These are phyloP conservation scores for Stegostoma tigrinum DNA, from an alignment of 2,113 vertebrate species.

Conservation along the genomic window DNA sequence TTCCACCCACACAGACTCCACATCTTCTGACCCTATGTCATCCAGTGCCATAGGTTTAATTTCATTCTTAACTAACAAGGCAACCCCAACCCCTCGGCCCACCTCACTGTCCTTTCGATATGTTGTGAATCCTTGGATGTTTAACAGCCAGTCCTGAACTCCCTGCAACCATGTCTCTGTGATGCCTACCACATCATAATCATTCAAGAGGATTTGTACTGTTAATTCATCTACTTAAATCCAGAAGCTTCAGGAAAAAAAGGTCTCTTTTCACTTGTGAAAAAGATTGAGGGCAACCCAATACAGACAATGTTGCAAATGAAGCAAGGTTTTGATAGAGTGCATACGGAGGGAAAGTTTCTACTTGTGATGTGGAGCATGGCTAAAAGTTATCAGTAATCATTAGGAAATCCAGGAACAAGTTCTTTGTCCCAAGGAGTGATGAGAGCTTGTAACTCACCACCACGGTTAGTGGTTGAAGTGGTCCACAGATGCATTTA, in stretches of 20 bases:
- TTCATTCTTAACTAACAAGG: too few relatives aligned
- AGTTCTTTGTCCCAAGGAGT: neutral
- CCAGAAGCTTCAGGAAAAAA: neutral
- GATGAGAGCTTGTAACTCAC: neutral
- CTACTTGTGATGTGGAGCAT: neutral
- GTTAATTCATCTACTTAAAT: too few relatives aligned
- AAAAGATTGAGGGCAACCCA: neutral
- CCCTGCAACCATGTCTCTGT: too few relatives aligned
- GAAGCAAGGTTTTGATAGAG: neutral
- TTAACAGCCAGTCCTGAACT: too few relatives aligned
- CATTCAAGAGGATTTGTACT: too few relatives aligned
- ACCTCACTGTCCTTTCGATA: too few relatives aligned
- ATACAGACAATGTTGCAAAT: neutral
- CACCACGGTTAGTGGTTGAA: neutral
- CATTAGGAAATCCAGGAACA: neutral
- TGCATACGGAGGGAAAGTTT: neutral
- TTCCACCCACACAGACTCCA: too few relatives aligned
- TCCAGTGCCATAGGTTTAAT: too few relatives aligned
- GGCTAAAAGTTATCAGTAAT: neutral
- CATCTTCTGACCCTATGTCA: too few relatives aligned
- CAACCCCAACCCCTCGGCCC: too few relatives aligned
- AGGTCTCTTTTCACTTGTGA: neutral
- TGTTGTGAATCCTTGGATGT: too few relatives aligned
- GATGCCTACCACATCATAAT: too few relatives aligned
- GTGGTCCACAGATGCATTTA: neutral